These are phyloP conservation scores for Calameuta filiformis DNA, from an alignment of 2,888 invertebrate genomes.

Conservation along the genomic window DNA sequence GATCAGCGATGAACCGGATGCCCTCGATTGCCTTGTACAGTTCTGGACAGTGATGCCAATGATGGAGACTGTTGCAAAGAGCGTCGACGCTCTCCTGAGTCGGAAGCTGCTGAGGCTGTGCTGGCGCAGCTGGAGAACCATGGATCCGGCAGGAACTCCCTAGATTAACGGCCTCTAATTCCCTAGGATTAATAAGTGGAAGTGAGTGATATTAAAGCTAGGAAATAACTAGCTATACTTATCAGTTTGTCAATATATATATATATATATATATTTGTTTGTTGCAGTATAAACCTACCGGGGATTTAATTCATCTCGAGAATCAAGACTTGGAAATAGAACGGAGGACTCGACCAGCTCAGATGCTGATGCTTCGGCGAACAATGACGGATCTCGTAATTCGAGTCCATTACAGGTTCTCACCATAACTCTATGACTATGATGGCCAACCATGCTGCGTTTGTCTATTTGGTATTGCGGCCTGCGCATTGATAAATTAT, in stretches of 20 bases:
- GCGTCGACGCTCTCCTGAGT: slow-evolving; percentile 69
- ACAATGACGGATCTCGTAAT: slow-evolving; percentile 71
- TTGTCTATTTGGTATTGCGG: slow-evolving; percentile 71
- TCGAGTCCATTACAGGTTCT: slow-evolving; percentile 83
- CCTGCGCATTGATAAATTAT: slow-evolving; percentile 33
- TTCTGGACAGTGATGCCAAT: slow-evolving; percentile 92
- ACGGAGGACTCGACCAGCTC: slow-evolving; percentile 67
- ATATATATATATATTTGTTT: too few relatives aligned
- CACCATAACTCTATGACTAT: slow-evolving; percentile 75
- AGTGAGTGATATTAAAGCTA: background rate
- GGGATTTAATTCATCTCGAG: slow-evolving; percentile 70
- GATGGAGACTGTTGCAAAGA: slow-evolving; percentile 74
- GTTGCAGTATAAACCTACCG: slow-evolving; percentile 58
- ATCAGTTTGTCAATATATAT: too few relatives aligned
- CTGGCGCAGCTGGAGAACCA: slow-evolving; percentile 70
- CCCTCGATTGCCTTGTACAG: slow-evolving; percentile 93
- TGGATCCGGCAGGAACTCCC: slow-evolving; percentile 71
- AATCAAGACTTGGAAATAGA: slow-evolving; percentile 70
- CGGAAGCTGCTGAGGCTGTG: slow-evolving; percentile 64
- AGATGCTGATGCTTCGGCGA: slow-evolving; percentile 64
- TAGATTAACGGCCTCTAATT: slow-evolving; percentile 70
- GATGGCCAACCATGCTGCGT: slow-evolving; percentile 55
- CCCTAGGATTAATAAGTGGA: slow-evolving; percentile 58
- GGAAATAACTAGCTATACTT: too few relatives aligned
- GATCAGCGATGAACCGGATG: slow-evolving; percentile 91